These are phyloP conservation scores for Dioctria linearis DNA, from an alignment of 2,888 invertebrate genomes.

Conservation along the genomic window DNA sequence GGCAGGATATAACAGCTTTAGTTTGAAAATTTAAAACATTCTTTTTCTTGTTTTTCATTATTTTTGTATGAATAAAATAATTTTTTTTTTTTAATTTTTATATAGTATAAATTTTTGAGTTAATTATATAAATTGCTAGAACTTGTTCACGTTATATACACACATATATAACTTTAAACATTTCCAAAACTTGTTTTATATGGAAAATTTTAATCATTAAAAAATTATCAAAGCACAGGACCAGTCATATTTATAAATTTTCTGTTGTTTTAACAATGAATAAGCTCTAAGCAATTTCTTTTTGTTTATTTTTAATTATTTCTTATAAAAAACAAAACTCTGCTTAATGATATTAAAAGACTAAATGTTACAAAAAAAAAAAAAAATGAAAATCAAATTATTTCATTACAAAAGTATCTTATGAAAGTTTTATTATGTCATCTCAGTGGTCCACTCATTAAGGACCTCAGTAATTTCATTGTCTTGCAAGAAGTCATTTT, in stretches of 20 bases:
- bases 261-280: constrained; percentile 10
- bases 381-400: too few relatives aligned
- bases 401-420: too few relatives aligned
- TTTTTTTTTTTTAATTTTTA: too few relatives aligned
- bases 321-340: too few relatives aligned
- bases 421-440: constrained; percentile 13
- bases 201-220: constrained; percentile 2
- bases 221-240: constrained; percentile 11
- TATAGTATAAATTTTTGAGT: neutral
- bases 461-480: constrained; percentile 66
- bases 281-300: constrained; percentile 8
- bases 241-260: constrained; percentile 13
- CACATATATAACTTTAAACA: too few relatives aligned
- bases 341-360: too few relatives aligned
- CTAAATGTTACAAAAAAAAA: too few relatives aligned
- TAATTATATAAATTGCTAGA: constrained; percentile 23
- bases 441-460: constrained; percentile 61
- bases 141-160: constrained; percentile 20
- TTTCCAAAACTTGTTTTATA: neutral
- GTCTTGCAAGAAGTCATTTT: constrained; percentile 62
- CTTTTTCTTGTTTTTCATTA: too few relatives aligned
- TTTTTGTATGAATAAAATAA: too few relatives aligned
- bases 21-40: neutral
- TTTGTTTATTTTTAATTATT: neutral
- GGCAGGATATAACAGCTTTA: constrained; percentile 4